A percentile compares a stretch with the other conserved stretches of the same genome.
Conservation (phyloP, 2,888 invertebrate genomes). For the Amiota mariae region DNA sequence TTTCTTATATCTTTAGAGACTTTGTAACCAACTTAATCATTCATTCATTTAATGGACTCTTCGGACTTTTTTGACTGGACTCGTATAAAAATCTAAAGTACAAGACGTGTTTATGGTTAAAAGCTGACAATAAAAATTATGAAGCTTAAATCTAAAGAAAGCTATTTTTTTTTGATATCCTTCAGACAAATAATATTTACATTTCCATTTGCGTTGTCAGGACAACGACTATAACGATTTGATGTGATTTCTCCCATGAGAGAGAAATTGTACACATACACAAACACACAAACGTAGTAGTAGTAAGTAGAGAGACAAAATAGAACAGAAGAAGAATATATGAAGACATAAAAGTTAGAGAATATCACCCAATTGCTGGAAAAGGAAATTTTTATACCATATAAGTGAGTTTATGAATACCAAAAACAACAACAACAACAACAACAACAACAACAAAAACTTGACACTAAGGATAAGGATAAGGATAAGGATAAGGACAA, state of each 20-base stretch:
- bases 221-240: conserved; percentile 47
- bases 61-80: neutral
- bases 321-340: neutral
- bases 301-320: conserved; percentile 34
- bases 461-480: neutral
- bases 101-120: conserved; percentile 20
- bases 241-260: conserved; percentile 56
- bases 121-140: conserved; percentile 8
- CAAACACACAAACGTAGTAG: too few relatives aligned
- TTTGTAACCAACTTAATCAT: neutral
- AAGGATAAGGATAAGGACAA: too few relatives aligned
- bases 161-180: conserved; percentile 62
- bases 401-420: conserved; percentile 58
- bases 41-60: conserved; percentile 23
- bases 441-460: conserved; percentile 8
- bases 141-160: conserved; percentile 43
- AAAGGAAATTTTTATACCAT: conserved; percentile 42
- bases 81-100: conserved; percentile 21
- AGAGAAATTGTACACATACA: conserved; percentile 24
- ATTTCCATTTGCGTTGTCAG: conserved; percentile 50
- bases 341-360: conserved; percentile 34
- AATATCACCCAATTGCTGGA: conserved; percentile 36
- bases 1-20: neutral
- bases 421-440: conserved; percentile 9
- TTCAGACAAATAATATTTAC: conserved; percentile 67